phyloP scores from a whole-genome alignment of 2,113 vertebrate genomes.

The Pogona vitticeps region DNA sequence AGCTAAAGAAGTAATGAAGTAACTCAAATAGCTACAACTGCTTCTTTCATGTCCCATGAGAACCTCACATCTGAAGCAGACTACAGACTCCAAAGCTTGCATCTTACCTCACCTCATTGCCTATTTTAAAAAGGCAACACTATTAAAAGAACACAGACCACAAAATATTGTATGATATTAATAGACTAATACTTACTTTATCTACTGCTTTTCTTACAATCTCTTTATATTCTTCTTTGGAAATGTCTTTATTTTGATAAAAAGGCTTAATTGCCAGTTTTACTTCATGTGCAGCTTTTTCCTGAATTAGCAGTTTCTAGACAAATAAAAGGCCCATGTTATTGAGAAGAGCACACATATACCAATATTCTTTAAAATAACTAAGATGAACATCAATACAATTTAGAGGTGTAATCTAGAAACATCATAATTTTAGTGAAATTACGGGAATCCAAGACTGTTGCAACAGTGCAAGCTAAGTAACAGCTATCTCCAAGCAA shows the following conservation, averaged over 20 bases:
- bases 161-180: background rate
- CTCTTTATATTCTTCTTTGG: slow-evolving; percentile 98
- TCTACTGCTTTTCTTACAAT: slow-evolving; percentile 98
- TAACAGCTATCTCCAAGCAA: background rate
- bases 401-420: background rate
- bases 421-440: background rate
- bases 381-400: background rate
- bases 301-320: slow-evolving; percentile 93
- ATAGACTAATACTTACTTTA: slow-evolving; percentile 81
- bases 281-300: slow-evolving; percentile 93
- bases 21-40: background rate
- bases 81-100: background rate
- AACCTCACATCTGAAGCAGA: background rate
- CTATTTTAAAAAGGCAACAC: background rate
- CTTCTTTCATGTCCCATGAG: background rate
- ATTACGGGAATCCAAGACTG: background rate
- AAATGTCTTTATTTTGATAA: slow-evolving; percentile 98
- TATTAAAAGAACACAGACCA: background rate
- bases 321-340: slow-evolving; percentile 53
- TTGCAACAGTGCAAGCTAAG: background rate
- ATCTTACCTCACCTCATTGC: background rate
- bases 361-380: background rate
- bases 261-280: slow-evolving; percentile 95
- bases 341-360: background rate
- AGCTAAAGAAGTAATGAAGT: background rate